These are phyloP conservation scores for Columba guinea DNA, from an alignment of 2,797 vertebrate genomes.

Conservation along the genomic window DNA sequence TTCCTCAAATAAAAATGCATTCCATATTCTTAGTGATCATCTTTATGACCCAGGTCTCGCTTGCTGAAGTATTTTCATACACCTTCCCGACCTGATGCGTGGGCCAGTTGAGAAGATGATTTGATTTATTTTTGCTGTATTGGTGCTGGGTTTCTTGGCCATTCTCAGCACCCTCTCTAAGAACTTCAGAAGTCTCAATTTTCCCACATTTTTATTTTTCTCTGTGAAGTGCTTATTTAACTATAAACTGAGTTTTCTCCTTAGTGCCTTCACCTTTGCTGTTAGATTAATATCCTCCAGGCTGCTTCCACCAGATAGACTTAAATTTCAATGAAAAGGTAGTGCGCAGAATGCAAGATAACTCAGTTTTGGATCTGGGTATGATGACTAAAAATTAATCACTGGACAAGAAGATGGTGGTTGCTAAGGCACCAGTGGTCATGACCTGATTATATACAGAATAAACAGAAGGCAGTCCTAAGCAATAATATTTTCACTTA, in stretches of 20 bases:
- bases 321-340: background rate
- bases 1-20: background rate
- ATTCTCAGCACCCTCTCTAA: background rate
- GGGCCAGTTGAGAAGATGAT: background rate
- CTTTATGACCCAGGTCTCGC: background rate
- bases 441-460: background rate
- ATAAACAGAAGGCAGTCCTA: background rate
- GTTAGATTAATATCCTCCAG: background rate
- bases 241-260: background rate
- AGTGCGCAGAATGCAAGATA: background rate
- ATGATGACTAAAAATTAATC: background rate
- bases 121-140: background rate
- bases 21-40: background rate
- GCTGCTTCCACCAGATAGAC: background rate
- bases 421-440: background rate
- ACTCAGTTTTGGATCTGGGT: background rate
- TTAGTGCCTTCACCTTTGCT: background rate
- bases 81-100: background rate
- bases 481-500: background rate
- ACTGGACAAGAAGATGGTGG: background rate
- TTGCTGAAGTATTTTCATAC: background rate
- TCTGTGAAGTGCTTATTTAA: background rate
- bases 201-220: background rate
- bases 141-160: background rate
- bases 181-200: background rate